Evolutionary conservation across 1,140 invertebrate genomes (phyloP).

Genomic region (Drosophila orena): DNA sequence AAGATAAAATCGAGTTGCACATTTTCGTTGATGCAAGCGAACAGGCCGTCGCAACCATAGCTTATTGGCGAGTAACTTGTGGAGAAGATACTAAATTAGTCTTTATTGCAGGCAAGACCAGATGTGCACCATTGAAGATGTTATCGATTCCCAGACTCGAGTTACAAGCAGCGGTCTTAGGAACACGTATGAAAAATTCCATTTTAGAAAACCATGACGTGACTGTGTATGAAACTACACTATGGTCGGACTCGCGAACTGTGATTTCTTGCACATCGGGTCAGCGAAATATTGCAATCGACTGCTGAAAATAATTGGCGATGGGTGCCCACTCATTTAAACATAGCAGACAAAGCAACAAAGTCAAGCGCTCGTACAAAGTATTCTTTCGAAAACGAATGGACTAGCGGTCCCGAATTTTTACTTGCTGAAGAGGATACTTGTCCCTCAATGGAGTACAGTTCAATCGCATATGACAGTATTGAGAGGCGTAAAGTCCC

Average conservation of each 20-base stretch:
- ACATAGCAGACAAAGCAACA: conserved; percentile 2
- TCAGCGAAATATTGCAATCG: background rate
- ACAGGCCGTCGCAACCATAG: background rate
- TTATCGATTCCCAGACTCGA: background rate
- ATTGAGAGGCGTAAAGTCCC: no score
- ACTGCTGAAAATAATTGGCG: background rate
- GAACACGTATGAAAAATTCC: background rate
- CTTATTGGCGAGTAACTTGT: background rate
- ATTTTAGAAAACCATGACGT: background rate
- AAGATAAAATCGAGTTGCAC: background rate
- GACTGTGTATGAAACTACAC: background rate
- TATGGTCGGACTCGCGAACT: background rate
- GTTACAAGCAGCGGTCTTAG: background rate
- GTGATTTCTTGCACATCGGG: background rate
- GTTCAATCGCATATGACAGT: no score
- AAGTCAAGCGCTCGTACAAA: background rate
- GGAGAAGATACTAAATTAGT: background rate
- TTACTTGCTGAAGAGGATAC: no score
- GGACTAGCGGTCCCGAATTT: no score
- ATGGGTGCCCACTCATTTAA: background rate
- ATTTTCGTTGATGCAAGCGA: background rate
- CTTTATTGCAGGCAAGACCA: background rate
- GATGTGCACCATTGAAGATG: background rate
- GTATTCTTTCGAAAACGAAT: background rate
- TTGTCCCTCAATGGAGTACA: no score